A percentile compares a stretch with the other conserved stretches of the same genome.
Conservation (phyloP, 2,797 vertebrate species). For the Acanthis flammea region DNA sequence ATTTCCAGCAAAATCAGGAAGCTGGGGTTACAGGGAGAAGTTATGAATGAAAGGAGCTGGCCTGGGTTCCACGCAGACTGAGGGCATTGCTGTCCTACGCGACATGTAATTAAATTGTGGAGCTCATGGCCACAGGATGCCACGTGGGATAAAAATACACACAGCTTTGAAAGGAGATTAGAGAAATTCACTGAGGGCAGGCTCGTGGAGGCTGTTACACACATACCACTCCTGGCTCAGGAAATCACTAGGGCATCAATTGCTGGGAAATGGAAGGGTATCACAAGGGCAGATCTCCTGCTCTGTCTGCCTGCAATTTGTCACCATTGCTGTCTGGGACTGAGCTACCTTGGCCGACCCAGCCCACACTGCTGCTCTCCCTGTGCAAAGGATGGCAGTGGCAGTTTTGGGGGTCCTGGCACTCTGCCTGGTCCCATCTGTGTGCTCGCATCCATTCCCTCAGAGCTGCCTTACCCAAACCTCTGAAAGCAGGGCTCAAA, state of each 20-base stretch:
- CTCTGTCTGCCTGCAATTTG: not conserved
- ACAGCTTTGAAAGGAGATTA: constrained; percentile 40
- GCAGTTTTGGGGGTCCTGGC: not conserved
- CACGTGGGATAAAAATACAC: not conserved
- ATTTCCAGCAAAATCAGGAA: constrained; percentile 49
- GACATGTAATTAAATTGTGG: constrained; percentile 4
- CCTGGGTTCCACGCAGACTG: not conserved
- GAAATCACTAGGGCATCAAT: not conserved
- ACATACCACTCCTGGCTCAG: not conserved
- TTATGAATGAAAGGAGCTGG: constrained; percentile 43
- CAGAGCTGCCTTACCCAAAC: not conserved
- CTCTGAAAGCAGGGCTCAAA: not conserved
- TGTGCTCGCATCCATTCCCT: not conserved
- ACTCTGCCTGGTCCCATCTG: not conserved
- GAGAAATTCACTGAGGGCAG: not conserved
- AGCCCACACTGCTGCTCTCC: not conserved
- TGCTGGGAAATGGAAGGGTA: not conserved
- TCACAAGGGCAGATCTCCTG: not conserved
- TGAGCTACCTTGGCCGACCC: not conserved
- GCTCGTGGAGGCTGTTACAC: not conserved
- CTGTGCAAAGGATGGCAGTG: not conserved
- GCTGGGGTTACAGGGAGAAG: constrained; percentile 35
- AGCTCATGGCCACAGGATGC: constrained; percentile 34
- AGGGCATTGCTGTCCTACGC: constrained; percentile 12
- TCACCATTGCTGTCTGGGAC: not conserved